phyloP scores from a whole-genome alignment of 2,888 invertebrate species.

The Conops quadrifasciatus region DNA sequence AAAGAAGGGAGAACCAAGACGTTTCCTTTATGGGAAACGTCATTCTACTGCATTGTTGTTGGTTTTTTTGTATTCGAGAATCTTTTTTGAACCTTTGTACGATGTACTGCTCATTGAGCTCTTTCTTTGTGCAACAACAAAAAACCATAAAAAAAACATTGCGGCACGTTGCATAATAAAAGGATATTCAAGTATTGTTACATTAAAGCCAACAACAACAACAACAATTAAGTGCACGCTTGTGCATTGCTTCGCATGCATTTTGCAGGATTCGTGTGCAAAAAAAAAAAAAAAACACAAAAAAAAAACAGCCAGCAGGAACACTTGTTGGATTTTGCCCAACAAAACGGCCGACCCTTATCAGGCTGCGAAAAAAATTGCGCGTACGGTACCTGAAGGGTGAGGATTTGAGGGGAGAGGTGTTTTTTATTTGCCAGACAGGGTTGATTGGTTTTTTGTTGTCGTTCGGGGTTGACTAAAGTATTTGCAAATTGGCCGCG shows the following conservation, averaged over 20 bases:
- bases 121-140: slow-evolving; percentile 3
- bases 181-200: slow-evolving; percentile 24
- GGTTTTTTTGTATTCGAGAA: not conserved
- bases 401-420: not conserved
- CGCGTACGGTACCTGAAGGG: not conserved
- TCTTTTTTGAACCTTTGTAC: not conserved
- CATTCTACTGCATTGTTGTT: not conserved
- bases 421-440: not conserved
- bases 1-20: not conserved
- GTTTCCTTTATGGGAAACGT: not conserved
- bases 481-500: slow-evolving; percentile 32
- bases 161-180: slow-evolving; percentile 17
- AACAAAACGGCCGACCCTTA: not conserved
- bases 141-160: not conserved
- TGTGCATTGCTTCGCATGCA: not conserved
- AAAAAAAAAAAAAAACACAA: not conserved
- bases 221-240: not conserved
- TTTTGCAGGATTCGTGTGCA: not conserved
- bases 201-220: not conserved
- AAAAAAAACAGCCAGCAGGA: not conserved
- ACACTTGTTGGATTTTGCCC: not conserved
- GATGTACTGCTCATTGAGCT: not conserved
- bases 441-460: slow-evolving; percentile 13
- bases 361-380: not conserved
- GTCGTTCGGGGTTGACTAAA: not conserved